Base-by-base conservation (phyloP, 2,888 invertebrate genomes). In the Ectemnius cavifrons region DNA sequence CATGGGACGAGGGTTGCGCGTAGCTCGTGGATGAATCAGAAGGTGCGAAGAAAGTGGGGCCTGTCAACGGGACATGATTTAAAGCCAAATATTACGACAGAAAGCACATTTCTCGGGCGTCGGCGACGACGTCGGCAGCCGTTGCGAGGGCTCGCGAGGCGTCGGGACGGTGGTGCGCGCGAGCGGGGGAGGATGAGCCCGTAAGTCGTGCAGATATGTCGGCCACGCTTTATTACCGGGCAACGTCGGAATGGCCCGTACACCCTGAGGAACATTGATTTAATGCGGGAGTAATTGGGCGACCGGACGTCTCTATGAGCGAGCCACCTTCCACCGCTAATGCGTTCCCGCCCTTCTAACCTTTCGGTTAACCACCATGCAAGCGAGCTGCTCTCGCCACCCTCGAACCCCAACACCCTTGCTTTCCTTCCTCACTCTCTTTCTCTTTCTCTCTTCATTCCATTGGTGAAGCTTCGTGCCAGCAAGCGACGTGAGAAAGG, bases 51-150 rank as follows among this genome's bases (percentile, higher is more conserved):
- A 78, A 78, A 75, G 68, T 69, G 78, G 82, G 80, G 77, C 81
- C 89, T 87, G 91, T 90, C 90, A 90, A 82, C 89, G 87, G 81
- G 84, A 88, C 90, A 91, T 91, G 91, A 90, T 91, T 91, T 91
- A 91, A 90, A 90, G 91, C 89, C 89, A 90, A 91, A 91, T 91
- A 91, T 91, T 90, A 89, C 91, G 89, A 89, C 89, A 90, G 88
- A 86, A 84, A 83, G 82, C 85, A 83, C 88, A 91, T 91, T 90
- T 90, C 89, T 83, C 75, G 68, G 79, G 75, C 80, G 81, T 82
- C 83, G 37, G 5, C 37, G 11, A 1, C 37, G 37, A 37, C 37
- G 37, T 11, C 37, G 52, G 52, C 52, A 52, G 52, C 52, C 52
- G 52, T 52, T 52, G 52, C 52, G 52, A 52, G 52, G 52, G 52